Evolutionary conservation across 2,797 vertebrate species (phyloP), one percentile per base, ranked within the genome.

Genomic region (Epinephelus malabaricus): DNA sequence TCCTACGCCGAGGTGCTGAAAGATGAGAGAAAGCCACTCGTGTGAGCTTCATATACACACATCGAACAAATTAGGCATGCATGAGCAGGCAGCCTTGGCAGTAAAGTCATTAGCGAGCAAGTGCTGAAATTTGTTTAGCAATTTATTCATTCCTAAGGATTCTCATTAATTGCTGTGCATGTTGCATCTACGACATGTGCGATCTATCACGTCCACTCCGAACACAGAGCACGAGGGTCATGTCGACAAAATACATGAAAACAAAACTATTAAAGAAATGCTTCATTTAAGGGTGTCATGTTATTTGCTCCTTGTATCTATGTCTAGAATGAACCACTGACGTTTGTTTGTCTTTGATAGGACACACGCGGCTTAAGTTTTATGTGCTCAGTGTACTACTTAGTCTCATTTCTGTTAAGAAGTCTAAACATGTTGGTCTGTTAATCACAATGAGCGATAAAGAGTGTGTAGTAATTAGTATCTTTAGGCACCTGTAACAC

Each of bases 401-500:
- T 40, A 11, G 40, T 11, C 3, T 43, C 11, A 10, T 43, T 71
- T 66, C 69, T 76, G 54, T 45, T 56, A 76, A 65, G 62, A 65
- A 50, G 27, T 69, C 50, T 63, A 67, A 59, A 85, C 49, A 73
- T 50, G 34, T 71, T n/a, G 66, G 25, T 78, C 50, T 64, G 76
- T 83, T 84, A 68, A 78, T 73, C 74, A 83, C 47, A 73, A 70
- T 67, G 70, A 69, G 21, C 27, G 21, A 77, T 62, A 65, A 69
- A 63, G 23, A 63, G 43, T 47, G 43, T 51, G 47, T 21, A 23
- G 55, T 75, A 68, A 89, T 85, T 85, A 47, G 59, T 59, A 76
- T 83, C 70, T 80, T 86, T 64, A 86, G 80, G 69, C 73, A 86
- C 66, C 62, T 78, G 63, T 53, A 78, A 64, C 60, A 72, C 34